Evolutionary conservation across 2,797 vertebrate genomes (phyloP), one percentile per base, ranked within the genome.

Genomic region (Serranus cabrilla): DNA sequence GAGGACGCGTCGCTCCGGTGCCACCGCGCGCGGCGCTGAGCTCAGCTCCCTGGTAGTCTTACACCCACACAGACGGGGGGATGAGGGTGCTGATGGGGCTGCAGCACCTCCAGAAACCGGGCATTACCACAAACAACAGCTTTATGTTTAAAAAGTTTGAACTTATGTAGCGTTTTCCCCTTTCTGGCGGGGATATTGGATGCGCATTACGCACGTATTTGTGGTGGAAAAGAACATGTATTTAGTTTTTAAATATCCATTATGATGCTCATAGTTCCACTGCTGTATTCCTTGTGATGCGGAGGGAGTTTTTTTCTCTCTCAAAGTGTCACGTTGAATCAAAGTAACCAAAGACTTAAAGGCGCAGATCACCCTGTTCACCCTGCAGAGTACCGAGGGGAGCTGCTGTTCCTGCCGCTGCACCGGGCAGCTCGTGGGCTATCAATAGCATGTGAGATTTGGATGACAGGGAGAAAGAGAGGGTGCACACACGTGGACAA

Each of bases 1-100:
- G 45, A 58, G 75, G 34, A 65, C 63, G 13, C 31, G 7, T 40
- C 3, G 34, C 57, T 43, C 12, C 63, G 40, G 73, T 65, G 58
- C 65, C 81, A 2, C n/a, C 27, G 31, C 73, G 83, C 83, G 54
- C 81, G 47, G 25, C 14, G 23, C 43, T 20, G 74, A 62, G 71
- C 71, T 4, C 55, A 4, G 70, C 49, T 56, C 14, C 7, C 23
- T 60, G 25, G 11, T 5, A 17, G 42, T 16, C 67, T 34, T 59
- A 55, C 50, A 45, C 27, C 42, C 52, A 17, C 58, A 27, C 37
- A 31, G 47, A 45, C n/a, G 6, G 25, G 5, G 73, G 34, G 2
- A 12, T 10, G 8, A 13, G 13, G 40, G 4, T 31, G 31, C 40
- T 46, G 55, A 54, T 12, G 12, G 20, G 17, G 23, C 18, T 23